Conservation (phyloP, 2,113 vertebrate species). For the Aix galericulata region DNA sequence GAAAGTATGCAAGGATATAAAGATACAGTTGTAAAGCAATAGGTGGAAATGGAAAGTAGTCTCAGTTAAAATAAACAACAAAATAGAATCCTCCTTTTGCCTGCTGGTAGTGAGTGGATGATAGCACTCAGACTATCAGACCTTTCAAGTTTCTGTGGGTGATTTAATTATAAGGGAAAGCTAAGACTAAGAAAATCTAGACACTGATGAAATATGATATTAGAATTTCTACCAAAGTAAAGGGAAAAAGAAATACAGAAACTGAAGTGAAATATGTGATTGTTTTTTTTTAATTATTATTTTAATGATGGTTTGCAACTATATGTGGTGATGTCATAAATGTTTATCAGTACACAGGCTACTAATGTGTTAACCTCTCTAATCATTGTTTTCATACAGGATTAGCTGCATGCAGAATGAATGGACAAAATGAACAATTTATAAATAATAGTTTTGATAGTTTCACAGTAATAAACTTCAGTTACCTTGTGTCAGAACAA, state of each 20-base stretch:
- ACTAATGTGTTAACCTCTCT: not conserved
- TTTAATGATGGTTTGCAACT: not conserved
- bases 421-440: not conserved
- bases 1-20: not conserved
- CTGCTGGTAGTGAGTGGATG: not conserved
- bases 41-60: not conserved
- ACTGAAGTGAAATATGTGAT: fast-evolving
- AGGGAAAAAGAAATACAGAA: not conserved
- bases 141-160: not conserved
- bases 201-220: not conserved
- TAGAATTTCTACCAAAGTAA: not conserved
- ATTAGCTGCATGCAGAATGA: not conserved
- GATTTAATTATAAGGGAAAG: not conserved
- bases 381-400: not conserved
- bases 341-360: not conserved
- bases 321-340: not conserved
- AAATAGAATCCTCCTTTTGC: not conserved
- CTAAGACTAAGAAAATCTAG: not conserved
- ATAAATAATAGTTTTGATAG: not conserved
- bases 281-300: not conserved
- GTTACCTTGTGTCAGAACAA: not conserved
- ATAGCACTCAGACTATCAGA: fast-evolving
- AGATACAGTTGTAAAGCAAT: not conserved
- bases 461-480: not conserved
- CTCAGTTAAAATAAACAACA: not conserved